A percentile compares a stretch with the other conserved stretches of the same genome.
Evolutionary conservation across 2,113 vertebrate species (phyloP).

Genomic region (Paratilapia polleni): DNA sequence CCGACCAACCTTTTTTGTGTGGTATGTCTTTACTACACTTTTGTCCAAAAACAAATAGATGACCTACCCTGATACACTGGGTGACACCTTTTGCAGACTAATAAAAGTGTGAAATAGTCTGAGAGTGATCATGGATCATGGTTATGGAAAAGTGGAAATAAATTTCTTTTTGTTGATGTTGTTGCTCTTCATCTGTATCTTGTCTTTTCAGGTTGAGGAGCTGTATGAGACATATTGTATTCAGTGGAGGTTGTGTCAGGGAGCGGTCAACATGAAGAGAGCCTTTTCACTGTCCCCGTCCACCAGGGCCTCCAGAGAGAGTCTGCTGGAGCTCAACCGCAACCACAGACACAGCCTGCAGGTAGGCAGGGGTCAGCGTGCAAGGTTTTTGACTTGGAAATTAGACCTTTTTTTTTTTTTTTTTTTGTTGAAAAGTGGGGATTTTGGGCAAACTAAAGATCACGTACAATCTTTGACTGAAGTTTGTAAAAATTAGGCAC

Average conservation of each 20-base stretch:
- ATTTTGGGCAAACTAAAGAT: not conserved
- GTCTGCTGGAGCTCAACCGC: slow-evolving; percentile 89
- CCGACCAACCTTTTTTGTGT: not conserved
- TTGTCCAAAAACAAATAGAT: not conserved
- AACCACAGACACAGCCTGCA: slow-evolving; percentile 90
- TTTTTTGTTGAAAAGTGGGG: not conserved
- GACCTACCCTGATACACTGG: not conserved
- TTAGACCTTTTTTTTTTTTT: too few relatives aligned
- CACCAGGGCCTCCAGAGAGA: slow-evolving; percentile 90
- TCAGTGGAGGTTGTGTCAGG: slow-evolving; percentile 91
- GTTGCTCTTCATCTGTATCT: not conserved
- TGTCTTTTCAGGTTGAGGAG: slow-evolving; percentile 88
- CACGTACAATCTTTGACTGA: not conserved
- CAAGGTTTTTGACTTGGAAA: too few relatives aligned
- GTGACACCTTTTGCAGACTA: not conserved
- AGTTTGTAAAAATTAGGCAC: not conserved
- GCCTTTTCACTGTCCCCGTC: slow-evolving; percentile 89
- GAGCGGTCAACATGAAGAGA: slow-evolving; percentile 92
- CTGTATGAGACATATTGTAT: slow-evolving; percentile 94
- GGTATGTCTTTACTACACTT: not conserved
- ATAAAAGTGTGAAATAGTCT: too few relatives aligned
- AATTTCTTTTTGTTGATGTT: not conserved
- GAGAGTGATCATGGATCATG: too few relatives aligned
- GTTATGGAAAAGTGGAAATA: not conserved
- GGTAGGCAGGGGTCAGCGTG: slow-evolving; percentile 72